Base-by-base conservation (phyloP, 2,888 invertebrate genomes). In the Dicyrtoma fusca region DNA sequence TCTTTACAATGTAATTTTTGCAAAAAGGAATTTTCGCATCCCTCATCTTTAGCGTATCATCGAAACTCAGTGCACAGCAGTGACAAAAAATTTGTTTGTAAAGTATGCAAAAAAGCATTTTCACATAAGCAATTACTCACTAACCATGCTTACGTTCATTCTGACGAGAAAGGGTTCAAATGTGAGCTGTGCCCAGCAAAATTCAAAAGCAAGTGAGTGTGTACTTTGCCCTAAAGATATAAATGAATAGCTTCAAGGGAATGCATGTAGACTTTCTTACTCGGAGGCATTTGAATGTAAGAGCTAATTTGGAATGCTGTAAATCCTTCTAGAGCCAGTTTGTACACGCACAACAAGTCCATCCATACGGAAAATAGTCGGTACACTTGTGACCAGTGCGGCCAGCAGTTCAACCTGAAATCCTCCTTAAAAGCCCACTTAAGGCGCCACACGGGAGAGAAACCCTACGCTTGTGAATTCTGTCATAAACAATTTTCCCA, bases 121-220 rank as follows among this genome's bases (percentile, higher is more conserved):
- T 88, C 89, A 79, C 91, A 91, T 82, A 89, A 89, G 76, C 90
- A 90, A 82, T 84, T 91, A 68, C 84, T 92, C 76, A 88, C 89
- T 82, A 86, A 91, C 76, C 91, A 97, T 87, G 88, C 94, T 86
- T 82, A 91, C 78, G 88, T 93, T 77, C 89, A 97, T 87, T 88
- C 90, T 78, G 87, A 90, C 65, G 87, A 87, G 47, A 84, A 91
- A 47, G 89, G 89, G 0, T 89, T 86, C 81, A 82, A 84, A 61
- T 91, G 80, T 34, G 61, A 74, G 5, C 11, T 49, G 8, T 80
- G 80, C 25, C 23, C 65, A 14, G 53, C 74, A 0, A 77, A 68
- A 44, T 78, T 77, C 47, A 77, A 76, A 68, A 77, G 74, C 74
- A 75, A 66, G 77, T 76, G 69, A 63, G 63, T 61, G 34, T 53